Percentiles rank a stretch among this genome's conserved stretches.
phyloP scores from a whole-genome alignment of 2,113 vertebrate species.

The Monopterus albus region DNA sequence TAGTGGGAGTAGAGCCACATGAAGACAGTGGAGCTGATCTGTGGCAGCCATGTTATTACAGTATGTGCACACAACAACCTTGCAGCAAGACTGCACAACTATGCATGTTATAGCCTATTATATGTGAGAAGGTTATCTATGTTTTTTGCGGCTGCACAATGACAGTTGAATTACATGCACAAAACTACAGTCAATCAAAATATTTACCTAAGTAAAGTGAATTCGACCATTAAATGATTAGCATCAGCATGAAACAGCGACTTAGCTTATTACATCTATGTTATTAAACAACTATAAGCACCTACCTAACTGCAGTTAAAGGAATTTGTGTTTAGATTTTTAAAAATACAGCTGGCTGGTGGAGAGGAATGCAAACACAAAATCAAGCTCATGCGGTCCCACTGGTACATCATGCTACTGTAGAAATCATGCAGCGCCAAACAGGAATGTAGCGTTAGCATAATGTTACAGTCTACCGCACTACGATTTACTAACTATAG shows the following conservation, averaged over 20 bases:
- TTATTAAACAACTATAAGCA: neutral
- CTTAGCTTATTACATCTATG: neutral
- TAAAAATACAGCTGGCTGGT: neutral
- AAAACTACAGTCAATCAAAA: neutral
- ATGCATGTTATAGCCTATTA: too few relatives aligned
- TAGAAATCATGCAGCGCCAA: neutral
- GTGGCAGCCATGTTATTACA: slow-evolving; percentile 15
- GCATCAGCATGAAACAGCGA: neutral
- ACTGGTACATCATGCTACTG: neutral
- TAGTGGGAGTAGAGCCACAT: neutral
- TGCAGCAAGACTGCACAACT: slow-evolving; percentile 21
- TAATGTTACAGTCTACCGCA: slow-evolving; percentile 1
- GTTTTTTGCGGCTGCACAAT: neutral
- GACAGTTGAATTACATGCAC: neutral
- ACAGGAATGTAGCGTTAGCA: neutral
- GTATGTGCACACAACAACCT: slow-evolving; percentile 5
- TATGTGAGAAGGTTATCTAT: neutral
- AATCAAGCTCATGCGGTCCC: neutral
- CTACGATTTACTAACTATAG: neutral
- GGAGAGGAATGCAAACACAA: neutral
- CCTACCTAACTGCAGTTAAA: neutral
- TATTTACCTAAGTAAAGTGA: neutral
- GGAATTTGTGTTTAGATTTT: neutral
- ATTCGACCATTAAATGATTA: neutral
- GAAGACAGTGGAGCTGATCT: neutral